These are phyloP conservation scores for Ammospiza maritima DNA, from an alignment of 2,797 vertebrate species.

Conservation along the genomic window DNA sequence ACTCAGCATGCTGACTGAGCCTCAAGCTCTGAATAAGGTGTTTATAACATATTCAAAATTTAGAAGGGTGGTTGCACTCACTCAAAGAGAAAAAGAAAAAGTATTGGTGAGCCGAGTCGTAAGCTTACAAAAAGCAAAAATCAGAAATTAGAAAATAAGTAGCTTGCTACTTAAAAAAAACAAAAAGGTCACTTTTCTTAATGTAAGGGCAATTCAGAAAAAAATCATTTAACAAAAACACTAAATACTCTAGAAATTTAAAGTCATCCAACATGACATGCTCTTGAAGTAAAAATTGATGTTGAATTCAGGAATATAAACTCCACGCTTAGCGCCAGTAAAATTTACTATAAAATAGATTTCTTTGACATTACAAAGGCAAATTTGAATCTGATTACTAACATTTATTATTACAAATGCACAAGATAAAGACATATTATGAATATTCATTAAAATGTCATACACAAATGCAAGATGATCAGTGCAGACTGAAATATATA, in stretches of 20 bases:
- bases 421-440: background rate
- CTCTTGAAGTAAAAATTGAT: background rate
- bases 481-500: background rate
- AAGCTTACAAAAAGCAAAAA: background rate
- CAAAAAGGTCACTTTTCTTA: background rate
- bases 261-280: background rate
- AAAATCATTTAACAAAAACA: background rate
- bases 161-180: background rate
- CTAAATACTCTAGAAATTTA: background rate
- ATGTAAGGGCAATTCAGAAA: background rate
- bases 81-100: background rate
- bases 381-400: background rate
- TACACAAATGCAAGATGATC: background rate
- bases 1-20: background rate
- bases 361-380: background rate
- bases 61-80: background rate
- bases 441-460: background rate
- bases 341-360: background rate
- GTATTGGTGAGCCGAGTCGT: background rate
- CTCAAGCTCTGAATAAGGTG: background rate
- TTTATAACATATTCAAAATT: background rate
- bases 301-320: background rate
- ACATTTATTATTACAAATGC: background rate
- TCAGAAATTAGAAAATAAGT: background rate
- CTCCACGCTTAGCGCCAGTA: background rate